Evolutionary conservation across 2,797 vertebrate species (phyloP), one percentile per base, ranked within the genome.

Genomic region (Diplodus sargus): DNA sequence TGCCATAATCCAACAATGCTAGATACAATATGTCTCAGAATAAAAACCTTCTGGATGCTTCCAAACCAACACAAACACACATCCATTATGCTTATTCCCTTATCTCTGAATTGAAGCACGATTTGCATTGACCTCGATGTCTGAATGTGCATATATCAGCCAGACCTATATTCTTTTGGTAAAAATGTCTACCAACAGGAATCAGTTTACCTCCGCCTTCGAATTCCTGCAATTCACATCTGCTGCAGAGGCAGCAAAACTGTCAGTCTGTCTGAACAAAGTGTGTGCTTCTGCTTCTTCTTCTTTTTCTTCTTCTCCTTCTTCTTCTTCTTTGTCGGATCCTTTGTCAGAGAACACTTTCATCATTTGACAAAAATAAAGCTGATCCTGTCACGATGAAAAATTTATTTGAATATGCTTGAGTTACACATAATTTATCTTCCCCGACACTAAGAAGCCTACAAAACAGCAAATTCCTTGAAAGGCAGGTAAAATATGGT

Each of bases 261-360:
- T 76, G 76, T 82, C 79, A 70, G 4, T 39, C 47, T 67, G 15
- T 34, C 61, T 63, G 70, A 77, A 84, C 70, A 78, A 82, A 82
- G 72, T 49, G 47, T 30, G 66, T 69, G 39, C 45, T n/a, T 62
- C 45, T n/a, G 59, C 34, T 34, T 58, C 59, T 43, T 22, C 28
- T 73, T 57, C 28, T 28, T 28, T 4, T 28, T 28, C 28, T 4
- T 28, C 28, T 2, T 4, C 28, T 28, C 4, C 45, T 16, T 47
- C 45, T 16, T 47, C 39, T 39, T 59, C 59, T 45, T 23, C 28
- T 74, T 57, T 45, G 60, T 68, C 39, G 42, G 42, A 79, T 81
- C 62, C 28, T 76, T 85, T 86, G 85, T 68, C 63, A 79, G 67
- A n/a, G 57, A 81, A 60, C 42, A 52, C 70, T 81, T 87, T 84